Conservation (phyloP, 2,888 invertebrate genomes). For the Tinea semifulvella region DNA sequence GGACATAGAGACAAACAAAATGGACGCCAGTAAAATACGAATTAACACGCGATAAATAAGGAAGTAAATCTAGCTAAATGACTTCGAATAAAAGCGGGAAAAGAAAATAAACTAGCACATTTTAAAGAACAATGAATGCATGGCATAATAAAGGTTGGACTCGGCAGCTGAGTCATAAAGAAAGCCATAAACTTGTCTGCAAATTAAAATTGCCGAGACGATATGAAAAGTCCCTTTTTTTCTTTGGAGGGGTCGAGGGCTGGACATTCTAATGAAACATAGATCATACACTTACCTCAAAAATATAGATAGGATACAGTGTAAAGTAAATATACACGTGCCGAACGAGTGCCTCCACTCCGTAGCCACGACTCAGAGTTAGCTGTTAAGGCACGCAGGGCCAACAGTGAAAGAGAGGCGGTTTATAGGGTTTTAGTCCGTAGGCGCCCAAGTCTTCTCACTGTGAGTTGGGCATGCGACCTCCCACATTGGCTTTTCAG, state of each 20-base stretch:
- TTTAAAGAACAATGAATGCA: constrained; percentile 39
- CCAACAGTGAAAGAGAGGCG: no score
- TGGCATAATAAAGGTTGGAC: constrained; percentile 57
- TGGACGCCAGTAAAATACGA: background rate
- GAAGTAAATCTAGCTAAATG: constrained; percentile 13
- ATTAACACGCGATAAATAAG: constrained; percentile 11
- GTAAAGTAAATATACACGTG: no score
- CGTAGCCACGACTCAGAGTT: no score
- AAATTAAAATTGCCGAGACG: constrained; percentile 65
- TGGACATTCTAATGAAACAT: constrained; percentile 57
- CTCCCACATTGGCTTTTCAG: no score
- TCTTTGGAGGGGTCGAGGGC: constrained; percentile 37
- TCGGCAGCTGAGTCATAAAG: constrained; percentile 60
- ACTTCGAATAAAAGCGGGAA: constrained; percentile 11
- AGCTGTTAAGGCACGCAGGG: no score
- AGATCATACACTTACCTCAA: constrained; percentile 36
- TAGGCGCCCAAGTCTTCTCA: no score
- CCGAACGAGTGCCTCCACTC: no score
- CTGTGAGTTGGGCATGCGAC: no score
- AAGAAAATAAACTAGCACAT: constrained; percentile 14
- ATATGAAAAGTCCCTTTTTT: constrained; percentile 59
- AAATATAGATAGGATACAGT: no score
- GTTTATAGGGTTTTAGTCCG: no score
- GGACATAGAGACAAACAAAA: no score
- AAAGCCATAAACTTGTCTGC: constrained; percentile 59